phyloP scores from a whole-genome alignment of 2,888 invertebrate genomes.

The Lissonota sp. region DNA sequence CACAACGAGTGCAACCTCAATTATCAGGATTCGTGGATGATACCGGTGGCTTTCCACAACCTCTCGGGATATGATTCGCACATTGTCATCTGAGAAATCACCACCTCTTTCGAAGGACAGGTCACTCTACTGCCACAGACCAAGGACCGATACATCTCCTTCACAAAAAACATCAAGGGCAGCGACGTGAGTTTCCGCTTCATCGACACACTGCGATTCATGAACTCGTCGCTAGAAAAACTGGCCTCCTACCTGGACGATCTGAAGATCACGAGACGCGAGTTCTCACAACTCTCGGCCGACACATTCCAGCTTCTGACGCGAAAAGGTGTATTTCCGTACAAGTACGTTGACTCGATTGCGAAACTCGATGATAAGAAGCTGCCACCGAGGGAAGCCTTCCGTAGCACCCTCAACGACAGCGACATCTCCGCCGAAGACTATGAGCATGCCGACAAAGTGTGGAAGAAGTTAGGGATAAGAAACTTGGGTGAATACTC shows the following conservation, averaged over 20 bases:
- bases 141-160: slow-evolving; percentile 76
- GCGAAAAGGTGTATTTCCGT: slow-evolving; percentile 76
- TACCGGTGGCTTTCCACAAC: too few species aligned
- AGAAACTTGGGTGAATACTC: too few species aligned
- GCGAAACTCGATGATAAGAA: slow-evolving; percentile 66
- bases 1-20: too few species aligned
- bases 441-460: too few species aligned
- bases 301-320: slow-evolving; percentile 65
- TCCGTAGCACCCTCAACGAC: slow-evolving; percentile 69
- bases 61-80: slow-evolving; percentile 69
- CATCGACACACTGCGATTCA: slow-evolving; percentile 75
- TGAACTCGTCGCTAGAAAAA: slow-evolving; percentile 72
- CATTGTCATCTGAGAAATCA: slow-evolving; percentile 61
- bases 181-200: slow-evolving; percentile 50
- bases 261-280: slow-evolving; percentile 52
- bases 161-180: slow-evolving; percentile 66
- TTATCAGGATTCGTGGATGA: too few species aligned
- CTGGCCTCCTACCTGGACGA: slow-evolving; percentile 67
- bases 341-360: slow-evolving; percentile 71
- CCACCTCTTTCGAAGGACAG: too few species aligned
- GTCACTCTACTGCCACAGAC: slow-evolving; percentile 62
- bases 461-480: too few species aligned
- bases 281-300: slow-evolving; percentile 40
- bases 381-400: slow-evolving; percentile 65
- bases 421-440: slow-evolving; percentile 25